Evolutionary conservation across 2,797 vertebrate species (phyloP), one percentile per base, ranked within the genome.

Genomic region (Moxostoma hubbsi): DNA sequence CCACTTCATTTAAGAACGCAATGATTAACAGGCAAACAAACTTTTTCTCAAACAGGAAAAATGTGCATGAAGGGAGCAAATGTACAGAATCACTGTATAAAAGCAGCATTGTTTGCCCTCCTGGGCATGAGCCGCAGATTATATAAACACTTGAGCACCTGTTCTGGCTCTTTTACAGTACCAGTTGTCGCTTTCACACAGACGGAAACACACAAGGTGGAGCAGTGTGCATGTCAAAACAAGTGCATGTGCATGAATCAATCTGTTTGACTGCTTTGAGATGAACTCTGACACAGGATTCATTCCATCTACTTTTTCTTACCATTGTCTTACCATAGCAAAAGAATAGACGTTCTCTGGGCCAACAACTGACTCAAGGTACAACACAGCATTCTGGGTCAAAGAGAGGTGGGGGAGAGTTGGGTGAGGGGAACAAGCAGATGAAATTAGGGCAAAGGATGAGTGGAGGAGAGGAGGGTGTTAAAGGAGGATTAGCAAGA

Each of bases 331-430:
- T 24, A 36, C 3, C 93, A 91, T 92, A 77, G 88, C 83, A 85
- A 92, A 63, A 8, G 87, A 77, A 89, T 89, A 83, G 90, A 93
- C 43, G 90, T 90, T 92, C 84, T 93, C 92, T 89, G 91, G 91
- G 80, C 93, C 93, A 84, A 94, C 87, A 84, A 91, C 47, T 84
- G 92, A 91, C 82, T 92, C 92, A 88, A 94, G 92, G 91, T 83
- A 92, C 87, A 90, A 90, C 83, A 92, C 86, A 74, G 90, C 89
- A 89, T 91, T 90, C 93, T 94, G 88, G 82, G 86, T 82, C 81
- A 85, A 77, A 81, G 65, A 65, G 76, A 68, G 12, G 49, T 55
- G 55, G 68, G 73, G 36, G 84, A 57, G 73, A 75, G 81, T 80
- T 73, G 83, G 63, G 64, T 49, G 81, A 57, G 68, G 74, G 82